Evolutionary conservation across 2,888 invertebrate genomes (phyloP).

Genomic region (Xestoiulus laeticollis): DNA sequence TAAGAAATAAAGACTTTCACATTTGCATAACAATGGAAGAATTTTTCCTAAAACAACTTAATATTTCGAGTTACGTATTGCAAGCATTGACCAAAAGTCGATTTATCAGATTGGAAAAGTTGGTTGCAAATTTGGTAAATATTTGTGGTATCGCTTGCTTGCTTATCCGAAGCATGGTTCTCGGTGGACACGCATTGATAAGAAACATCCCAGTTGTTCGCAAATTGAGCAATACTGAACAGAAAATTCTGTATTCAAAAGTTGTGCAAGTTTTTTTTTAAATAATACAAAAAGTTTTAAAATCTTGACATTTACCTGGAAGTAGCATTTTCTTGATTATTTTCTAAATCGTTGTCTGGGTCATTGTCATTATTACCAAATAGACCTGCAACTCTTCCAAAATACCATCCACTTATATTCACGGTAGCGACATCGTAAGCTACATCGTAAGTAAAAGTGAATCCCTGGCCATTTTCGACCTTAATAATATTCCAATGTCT

Average conservation of each 20-base stretch:
- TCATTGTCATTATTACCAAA: slow-evolving; percentile 54
- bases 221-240: slow-evolving; percentile 45
- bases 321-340: neutral
- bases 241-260: slow-evolving; percentile 8
- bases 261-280: too few relatives aligned
- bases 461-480: slow-evolving; percentile 65
- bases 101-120: slow-evolving; percentile 39
- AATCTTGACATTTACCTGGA: slow-evolving; percentile 32
- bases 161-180: slow-evolving; percentile 36
- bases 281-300: neutral
- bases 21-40: neutral
- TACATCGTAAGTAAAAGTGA: slow-evolving; percentile 71
- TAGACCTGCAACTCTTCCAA: slow-evolving; percentile 50
- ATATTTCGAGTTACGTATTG: slow-evolving; percentile 16
- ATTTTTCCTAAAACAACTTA: too few relatives aligned
- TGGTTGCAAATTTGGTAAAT: slow-evolving; percentile 46
- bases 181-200: neutral
- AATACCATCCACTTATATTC: slow-evolving; percentile 53
- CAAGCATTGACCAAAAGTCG: slow-evolving; percentile 46
- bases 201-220: slow-evolving; percentile 53
- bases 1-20: neutral
- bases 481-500: slow-evolving; percentile 31
- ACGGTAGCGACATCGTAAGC: slow-evolving; percentile 65
- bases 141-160: neutral
- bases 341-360: slow-evolving; percentile 51